phyloP scores from a whole-genome alignment of 37 sponge, comb jelly and placozoan species.

The Hexactinellida sp. region DNA sequence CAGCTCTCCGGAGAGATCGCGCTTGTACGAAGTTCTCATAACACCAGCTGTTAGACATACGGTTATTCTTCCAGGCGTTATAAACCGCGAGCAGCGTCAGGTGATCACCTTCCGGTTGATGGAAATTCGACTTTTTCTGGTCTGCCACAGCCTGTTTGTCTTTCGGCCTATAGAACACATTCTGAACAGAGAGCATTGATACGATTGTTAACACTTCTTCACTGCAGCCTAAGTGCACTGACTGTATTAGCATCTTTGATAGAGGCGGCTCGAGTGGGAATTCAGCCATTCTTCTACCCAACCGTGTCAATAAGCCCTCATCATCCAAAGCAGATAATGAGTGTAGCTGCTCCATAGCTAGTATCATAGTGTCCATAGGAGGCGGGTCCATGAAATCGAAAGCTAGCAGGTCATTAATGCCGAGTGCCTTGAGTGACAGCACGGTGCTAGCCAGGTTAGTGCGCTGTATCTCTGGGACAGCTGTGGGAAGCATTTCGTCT shows the following conservation, averaged over 20 bases:
- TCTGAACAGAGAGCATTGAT: constrained; percentile 94
- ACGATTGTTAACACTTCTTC: constrained; percentile 91
- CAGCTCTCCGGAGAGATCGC: constrained; percentile 57
- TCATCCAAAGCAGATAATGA: constrained; percentile 84
- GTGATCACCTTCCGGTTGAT: constrained; percentile 94
- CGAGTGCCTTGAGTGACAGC: constrained; percentile 87
- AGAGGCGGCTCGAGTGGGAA: constrained; percentile 92
- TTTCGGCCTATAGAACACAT: constrained; percentile 96
- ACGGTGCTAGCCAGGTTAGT: constrained; percentile 87
- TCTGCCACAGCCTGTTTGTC: constrained; percentile 95
- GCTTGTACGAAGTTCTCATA: constrained; percentile 97
- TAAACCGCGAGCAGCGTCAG: constrained; percentile 89
- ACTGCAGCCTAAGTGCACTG: constrained; percentile 86
- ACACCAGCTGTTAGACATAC: constrained; percentile 88
- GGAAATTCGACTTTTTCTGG: constrained; percentile 88
- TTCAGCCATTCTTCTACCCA: constrained; percentile 93
- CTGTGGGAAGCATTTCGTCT: constrained; percentile 92
- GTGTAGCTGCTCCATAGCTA: constrained; percentile 94
- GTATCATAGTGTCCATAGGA: constrained; percentile 78
- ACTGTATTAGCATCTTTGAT: constrained; percentile 87
- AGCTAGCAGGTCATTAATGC: constrained; percentile 87
- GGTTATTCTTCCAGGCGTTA: constrained; percentile 98
- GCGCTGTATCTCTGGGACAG: constrained; percentile 97
- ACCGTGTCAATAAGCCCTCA: constrained; percentile 79
- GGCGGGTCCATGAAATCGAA: constrained; percentile 99